phyloP scores from a whole-genome alignment of 2,888 invertebrate genomes.

The Chaitophorus viminalis region DNA sequence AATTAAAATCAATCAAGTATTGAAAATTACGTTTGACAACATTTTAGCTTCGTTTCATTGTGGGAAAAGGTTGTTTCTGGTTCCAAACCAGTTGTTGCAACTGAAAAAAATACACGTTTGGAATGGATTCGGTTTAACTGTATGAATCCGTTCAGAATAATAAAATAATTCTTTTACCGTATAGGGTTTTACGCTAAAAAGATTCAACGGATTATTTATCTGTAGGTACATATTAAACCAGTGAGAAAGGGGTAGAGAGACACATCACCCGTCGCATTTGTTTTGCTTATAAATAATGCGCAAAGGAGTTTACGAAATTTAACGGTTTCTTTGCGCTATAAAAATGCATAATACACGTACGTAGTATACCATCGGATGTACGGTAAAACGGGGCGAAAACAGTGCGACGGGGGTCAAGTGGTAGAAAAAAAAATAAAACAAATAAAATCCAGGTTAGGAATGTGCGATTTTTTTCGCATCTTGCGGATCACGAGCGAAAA shows the following conservation, averaged over 20 bases:
- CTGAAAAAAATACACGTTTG: background rate
- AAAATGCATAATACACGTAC: too few relatives aligned
- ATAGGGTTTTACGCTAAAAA: background rate
- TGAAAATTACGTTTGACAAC: background rate
- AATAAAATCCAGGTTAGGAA: slow-evolving; percentile 35
- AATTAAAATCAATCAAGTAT: background rate
- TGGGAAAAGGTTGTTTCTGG: too few relatives aligned
- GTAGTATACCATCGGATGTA: too few relatives aligned
- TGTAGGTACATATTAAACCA: background rate
- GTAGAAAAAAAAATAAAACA: slow-evolving; percentile 2
- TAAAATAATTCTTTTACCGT: background rate
- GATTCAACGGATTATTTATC: slow-evolving; percentile 45
- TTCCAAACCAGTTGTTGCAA: too few relatives aligned
- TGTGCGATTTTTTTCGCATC: slow-evolving; percentile 21
- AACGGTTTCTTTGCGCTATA: slow-evolving; percentile 37
- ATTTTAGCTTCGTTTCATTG: background rate
- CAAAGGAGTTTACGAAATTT: slow-evolving; percentile 59
- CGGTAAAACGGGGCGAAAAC: slow-evolving; percentile 37
- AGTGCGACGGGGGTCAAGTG: slow-evolving; percentile 51
- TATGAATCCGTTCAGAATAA: background rate
- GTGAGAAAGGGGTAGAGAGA: slow-evolving; percentile 30
- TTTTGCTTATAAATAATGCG: slow-evolving; percentile 19
- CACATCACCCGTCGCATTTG: slow-evolving; percentile 18
- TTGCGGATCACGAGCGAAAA: slow-evolving; percentile 17
- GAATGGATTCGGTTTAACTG: background rate